Evolutionary conservation across 2,888 invertebrate species (phyloP), one percentile per base, ranked within the genome.

Genomic region (Thyatira batis): DNA sequence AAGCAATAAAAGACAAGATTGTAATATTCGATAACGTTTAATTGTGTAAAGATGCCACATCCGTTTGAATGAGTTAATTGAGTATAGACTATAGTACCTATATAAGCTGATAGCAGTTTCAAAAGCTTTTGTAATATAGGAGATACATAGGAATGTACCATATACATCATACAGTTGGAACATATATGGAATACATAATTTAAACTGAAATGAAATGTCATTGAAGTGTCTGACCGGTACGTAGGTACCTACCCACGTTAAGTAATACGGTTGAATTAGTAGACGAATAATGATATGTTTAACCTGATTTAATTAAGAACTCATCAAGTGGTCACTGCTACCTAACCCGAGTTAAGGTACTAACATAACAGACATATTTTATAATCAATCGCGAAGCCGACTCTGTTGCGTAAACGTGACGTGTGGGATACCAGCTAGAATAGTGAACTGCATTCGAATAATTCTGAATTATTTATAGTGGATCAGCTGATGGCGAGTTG

Each of bases 391-490:
- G 39, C 17, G 39, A 39, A 17, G 33, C 13, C 5, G n/a, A 17
- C 8, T 13, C 17, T 0, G 39, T 39, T 39, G 39, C 39, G 49
- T 46, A 20, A 23, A 44, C 20, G 28, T 30, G 25, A 23, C 27
- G 53, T 8, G 43, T 20, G 28, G 51, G 17, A 39, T 45, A 46
- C 45, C 44, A 51, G 54, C 52, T 51, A 52, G 51, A 57, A 52
- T 58, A 57, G 66, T 73, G 69, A 79, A 80, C 71, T 84, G 84
- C 84, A 87, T 84, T 76, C 78, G 76, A 80, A 80, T 83, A 78
- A 84, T 87, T 85, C 80, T 74, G 76, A 82, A 90, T 89, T 91
- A 91, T 92, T 89, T 89, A 89, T 91, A 91, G 91, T 86, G 78
- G 76, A 89, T 89, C 92, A 88, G 91, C 92, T 90, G 89, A 80